Evolutionary conservation across 2,888 invertebrate genomes (phyloP), one percentile per base, ranked within the genome.

Genomic region (Phortica magna): DNA sequence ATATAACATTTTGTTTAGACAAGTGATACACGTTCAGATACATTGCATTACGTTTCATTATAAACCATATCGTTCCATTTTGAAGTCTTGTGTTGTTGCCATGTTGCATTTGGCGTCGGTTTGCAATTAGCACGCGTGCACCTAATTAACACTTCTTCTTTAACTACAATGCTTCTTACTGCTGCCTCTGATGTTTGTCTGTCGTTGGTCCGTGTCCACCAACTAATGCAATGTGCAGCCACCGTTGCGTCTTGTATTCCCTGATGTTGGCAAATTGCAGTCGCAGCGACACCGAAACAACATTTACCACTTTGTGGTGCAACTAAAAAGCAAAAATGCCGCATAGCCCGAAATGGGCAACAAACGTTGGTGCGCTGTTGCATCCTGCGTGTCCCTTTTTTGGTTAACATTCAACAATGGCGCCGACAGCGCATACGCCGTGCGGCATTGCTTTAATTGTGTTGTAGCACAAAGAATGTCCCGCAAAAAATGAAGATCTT

Each of bases 381-480:
- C 76, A 78, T 77, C 79, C 75, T 61, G 75, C 7, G 17, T 70
- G 10, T 43, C 70, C 70, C 43, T 70, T 70, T 70, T 70, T 70
- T 41, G 70, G 42, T 39, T 17, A 42, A n/a, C 19, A 9, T 12
- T 61, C 3, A 17, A 61, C 31, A 42, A 53, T 42, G 42, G 39
- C 17, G 41, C 53, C 43, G 57, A 17, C 53, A 61, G 57, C 55
- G 31, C 48, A 19, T 43, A 42, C 67, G 41, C 55, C 68, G 70
- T 67, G 79, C 75, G 83, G 88, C 85, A 87, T 86, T 83, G 86
- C 88, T 86, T 86, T 86, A 86, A 86, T 88, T 86, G 85, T 87
- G 85, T 78, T 85, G 84, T 88, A 83, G 87, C 85, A 86, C 10
- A n/a, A 53, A 87, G 87, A 85, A 84, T 81, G 84, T 55, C 73